Conservation (phyloP, 1,140 invertebrate genomes). For the Mesaphorura yosii region DNA sequence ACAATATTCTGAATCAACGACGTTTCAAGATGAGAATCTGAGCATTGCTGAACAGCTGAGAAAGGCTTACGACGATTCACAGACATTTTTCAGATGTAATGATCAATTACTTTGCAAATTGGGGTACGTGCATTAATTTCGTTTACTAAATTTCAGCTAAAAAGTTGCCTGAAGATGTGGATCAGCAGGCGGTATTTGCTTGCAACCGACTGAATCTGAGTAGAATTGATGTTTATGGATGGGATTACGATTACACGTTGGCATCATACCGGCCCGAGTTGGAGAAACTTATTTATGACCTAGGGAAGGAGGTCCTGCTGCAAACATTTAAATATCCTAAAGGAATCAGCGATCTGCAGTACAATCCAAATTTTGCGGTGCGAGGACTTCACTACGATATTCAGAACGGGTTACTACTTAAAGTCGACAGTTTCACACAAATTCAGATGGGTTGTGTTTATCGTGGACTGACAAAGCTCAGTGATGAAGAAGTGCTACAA, state of each 20-base stretch:
- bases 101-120: neutral
- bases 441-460: constrained; percentile 94
- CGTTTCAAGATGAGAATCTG: constrained; percentile 8
- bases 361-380: constrained; percentile 42
- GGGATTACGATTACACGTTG: constrained; percentile 97
- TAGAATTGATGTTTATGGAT: constrained; percentile 90
- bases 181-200: constrained; percentile 78
- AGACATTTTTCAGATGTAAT: constrained; percentile 25
- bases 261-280: constrained; percentile 87
- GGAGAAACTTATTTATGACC: constrained; percentile 81
- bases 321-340: constrained; percentile 87
- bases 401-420: constrained; percentile 84
- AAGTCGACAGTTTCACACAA: constrained; percentile 91
- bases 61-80: constrained; percentile 28
- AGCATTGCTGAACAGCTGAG: constrained; percentile 13
- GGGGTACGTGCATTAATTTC: neutral
- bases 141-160: constrained; percentile 49
- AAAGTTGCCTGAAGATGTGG: constrained; percentile 74
- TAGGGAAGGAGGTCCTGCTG: constrained; percentile 75
- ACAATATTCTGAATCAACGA: neutral
- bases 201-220: constrained; percentile 88
- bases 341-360: constrained; percentile 66
- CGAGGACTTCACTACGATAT: constrained; percentile 84
- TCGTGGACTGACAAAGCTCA: constrained; percentile 64
- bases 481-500: constrained; percentile 70